These are phyloP conservation scores for Torymus tubicola DNA, from an alignment of 2,888 invertebrate genomes.

Conservation along the genomic window DNA sequence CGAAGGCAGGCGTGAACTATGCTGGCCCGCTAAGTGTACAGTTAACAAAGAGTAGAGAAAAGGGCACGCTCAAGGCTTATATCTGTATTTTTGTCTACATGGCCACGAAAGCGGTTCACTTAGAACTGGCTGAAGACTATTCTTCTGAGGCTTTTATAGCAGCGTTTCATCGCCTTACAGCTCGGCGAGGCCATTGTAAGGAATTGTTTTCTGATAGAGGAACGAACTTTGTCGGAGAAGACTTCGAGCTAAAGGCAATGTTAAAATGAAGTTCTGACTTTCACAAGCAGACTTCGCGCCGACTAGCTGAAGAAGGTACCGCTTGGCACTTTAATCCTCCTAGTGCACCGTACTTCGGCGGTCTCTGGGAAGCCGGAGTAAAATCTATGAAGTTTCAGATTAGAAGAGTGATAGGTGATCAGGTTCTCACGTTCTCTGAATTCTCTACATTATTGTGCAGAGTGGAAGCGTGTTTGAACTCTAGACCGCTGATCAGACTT, in stretches of 20 bases:
- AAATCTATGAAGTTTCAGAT: neutral
- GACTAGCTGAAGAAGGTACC: neutral
- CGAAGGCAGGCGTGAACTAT: no score
- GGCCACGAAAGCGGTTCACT: no score
- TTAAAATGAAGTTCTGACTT: neutral
- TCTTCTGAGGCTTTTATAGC: no score
- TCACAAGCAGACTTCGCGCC: neutral
- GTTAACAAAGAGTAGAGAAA: no score
- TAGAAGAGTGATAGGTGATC: neutral
- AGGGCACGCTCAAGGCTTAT: conserved; percentile 59
- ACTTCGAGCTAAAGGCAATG: conserved; percentile 23
- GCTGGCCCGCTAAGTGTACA: no score
- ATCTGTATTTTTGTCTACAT: no score
- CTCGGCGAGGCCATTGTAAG: conserved; percentile 60
- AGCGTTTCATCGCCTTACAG: no score
- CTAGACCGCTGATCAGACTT: neutral
- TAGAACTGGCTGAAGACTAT: no score
- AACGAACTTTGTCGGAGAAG: conserved; percentile 62
- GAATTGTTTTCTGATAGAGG: conserved; percentile 63
- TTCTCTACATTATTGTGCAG: neutral
- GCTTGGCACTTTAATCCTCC: conserved; percentile 1
- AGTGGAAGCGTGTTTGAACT: conserved; percentile 1
- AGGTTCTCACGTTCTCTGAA: neutral
- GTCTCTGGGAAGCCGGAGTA: no score
- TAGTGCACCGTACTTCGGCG: conserved; percentile 6